phyloP scores from a whole-genome alignment of 2,888 invertebrate species.

The Hemaris fuciformis region DNA sequence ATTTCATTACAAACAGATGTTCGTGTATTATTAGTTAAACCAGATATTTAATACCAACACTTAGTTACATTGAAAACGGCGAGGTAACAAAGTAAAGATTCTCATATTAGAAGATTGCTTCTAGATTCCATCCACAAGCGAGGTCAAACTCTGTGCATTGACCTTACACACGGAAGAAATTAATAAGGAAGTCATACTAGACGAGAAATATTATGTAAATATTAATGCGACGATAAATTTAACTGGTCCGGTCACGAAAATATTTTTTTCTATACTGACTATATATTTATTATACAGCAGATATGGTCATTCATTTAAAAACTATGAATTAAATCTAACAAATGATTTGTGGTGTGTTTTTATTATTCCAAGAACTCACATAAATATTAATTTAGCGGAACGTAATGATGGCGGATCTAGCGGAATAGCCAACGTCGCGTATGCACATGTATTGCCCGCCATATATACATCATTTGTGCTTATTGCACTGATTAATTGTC shows the following conservation, averaged over 20 bases:
- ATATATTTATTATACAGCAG: neutral
- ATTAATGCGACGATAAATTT: conserved; percentile 25
- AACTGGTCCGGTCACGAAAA: neutral
- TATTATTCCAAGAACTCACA: conserved; percentile 28
- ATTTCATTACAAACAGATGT: conserved; percentile 1
- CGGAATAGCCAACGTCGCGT: conserved; percentile 28
- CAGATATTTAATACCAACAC: conserved; percentile 27
- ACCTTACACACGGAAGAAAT: conserved; percentile 74
- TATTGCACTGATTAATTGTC: conserved; percentile 51
- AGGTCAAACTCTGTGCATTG: conserved; percentile 64
- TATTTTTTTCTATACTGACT: neutral
- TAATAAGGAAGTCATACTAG: conserved; percentile 52
- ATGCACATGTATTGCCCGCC: conserved; percentile 20
- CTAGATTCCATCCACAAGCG: conserved; percentile 34
- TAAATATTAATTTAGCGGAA: conserved; percentile 34
- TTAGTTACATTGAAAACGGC: conserved; percentile 4
- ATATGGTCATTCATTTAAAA: neutral
- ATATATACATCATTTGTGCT: conserved; percentile 23
- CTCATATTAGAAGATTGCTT: conserved; percentile 27
- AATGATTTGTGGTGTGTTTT: neutral
- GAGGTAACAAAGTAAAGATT: conserved; percentile 24
- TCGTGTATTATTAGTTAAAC: conserved; percentile 12
- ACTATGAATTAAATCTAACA: neutral
- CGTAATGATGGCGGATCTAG: conserved; percentile 32
- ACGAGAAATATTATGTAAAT: conserved; percentile 10